Conservation (phyloP, 23 tunicate species). For the Halocynthia roretzi region DNA sequence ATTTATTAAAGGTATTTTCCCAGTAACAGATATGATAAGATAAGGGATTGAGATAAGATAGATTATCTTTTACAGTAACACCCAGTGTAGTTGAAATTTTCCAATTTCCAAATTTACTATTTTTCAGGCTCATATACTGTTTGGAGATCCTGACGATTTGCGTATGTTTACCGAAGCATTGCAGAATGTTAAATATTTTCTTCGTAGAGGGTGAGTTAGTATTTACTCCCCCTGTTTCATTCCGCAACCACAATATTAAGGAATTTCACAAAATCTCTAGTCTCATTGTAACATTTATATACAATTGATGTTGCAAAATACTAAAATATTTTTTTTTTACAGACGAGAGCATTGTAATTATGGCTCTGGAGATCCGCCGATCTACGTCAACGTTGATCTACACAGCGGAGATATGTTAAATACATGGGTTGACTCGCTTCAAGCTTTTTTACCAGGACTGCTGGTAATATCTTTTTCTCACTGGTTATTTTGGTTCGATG, state of each 20-base stretch:
- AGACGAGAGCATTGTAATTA: conserved; percentile 85
- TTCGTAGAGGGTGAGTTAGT: conserved; percentile 66
- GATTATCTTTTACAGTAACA: background rate
- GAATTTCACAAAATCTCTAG: too few relatives aligned
- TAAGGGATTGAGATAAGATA: background rate
- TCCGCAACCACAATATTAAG: too few relatives aligned
- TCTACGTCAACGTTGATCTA: conserved; percentile 84
- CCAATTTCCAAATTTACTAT: background rate
- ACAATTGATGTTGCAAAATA: too few relatives aligned
- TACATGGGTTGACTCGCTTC: conserved; percentile 94
- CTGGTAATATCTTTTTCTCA: conserved; percentile 31
- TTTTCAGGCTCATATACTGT: conserved; percentile 66
- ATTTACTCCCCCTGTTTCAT: background rate
- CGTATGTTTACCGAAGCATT: conserved; percentile 70
- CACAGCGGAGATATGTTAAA: conserved; percentile 74
- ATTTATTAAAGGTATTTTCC: conserved; percentile 61
- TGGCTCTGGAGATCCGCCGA: conserved; percentile 82
- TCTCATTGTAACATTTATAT: too few relatives aligned
- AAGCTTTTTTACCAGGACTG: conserved; percentile 89
- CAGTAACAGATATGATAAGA: background rate
- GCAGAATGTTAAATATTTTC: conserved; percentile 52
- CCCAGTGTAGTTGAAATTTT: background rate
- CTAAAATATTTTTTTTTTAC: background rate
- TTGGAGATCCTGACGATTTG: conserved; percentile 59
- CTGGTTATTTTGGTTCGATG: too few relatives aligned